Base-by-base conservation (phyloP, 2,888 invertebrate species). In the Zygaena filipendulae region DNA sequence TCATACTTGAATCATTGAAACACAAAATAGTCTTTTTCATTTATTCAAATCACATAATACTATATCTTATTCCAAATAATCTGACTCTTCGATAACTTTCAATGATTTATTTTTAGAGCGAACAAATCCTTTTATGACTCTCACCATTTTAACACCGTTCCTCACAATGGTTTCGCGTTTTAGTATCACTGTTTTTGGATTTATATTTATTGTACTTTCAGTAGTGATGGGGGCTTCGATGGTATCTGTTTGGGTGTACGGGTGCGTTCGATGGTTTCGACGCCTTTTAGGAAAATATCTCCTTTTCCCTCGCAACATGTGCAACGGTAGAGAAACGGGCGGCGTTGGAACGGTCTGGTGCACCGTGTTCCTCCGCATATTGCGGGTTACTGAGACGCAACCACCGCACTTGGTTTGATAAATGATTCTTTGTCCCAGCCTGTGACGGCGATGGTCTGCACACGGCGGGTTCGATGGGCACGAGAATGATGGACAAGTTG, bases 31-130 rank as follows among this genome's bases (percentile, higher is more conserved):
- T n/a, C n/a, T n/a, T n/a, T n/a, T n/a, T n/a, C n/a, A n/a, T n/a
- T n/a, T n/a, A n/a, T n/a, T n/a, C n/a, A n/a, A n/a, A n/a, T n/a
- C n/a, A n/a, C n/a, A n/a, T n/a, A n/a, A n/a, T n/a, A n/a, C n/a
- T n/a, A n/a, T n/a, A n/a, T n/a, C n/a, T n/a, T 44, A 47, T 32
- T 59, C 49, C 6, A 63, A 30, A 36, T 49, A 58, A 31, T 53
- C 48, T 0, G 58, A 50, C 25, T 57, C 47, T 6, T 35, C 27
- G 3, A 27, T 35, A 11, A 27, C 14, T 20, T 38, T 16, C 11
- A 34, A 24, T 10, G 12, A n/a, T n/a, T 23, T 9, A 11, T 26
- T 8, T 29, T 13, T 30, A 25, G 10, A 31, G 32, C 33, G 26
- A 3, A 35, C 23, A 9, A 39, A 32, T 2, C 50, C 51, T 40